A percentile compares a stretch with the other conserved stretches of the same genome.
Conservation (phyloP, 1,140 invertebrate genomes). For the Leptinotarsa defecta region DNA sequence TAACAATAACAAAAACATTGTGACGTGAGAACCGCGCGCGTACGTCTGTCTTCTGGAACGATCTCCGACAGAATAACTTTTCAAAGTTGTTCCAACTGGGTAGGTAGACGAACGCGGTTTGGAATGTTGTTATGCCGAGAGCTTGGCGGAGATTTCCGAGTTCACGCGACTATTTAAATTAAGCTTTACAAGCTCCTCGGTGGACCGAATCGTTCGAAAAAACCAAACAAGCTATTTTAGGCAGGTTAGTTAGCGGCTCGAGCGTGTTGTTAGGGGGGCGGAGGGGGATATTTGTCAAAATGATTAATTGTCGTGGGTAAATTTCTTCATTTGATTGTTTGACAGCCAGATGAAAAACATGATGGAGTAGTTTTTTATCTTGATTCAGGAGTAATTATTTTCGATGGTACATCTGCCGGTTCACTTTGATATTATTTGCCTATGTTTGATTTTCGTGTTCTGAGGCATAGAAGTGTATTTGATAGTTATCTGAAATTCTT, state of each 20-base stretch:
- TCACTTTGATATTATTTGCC: too few species aligned
- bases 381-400: not conserved
- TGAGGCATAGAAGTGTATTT: too few species aligned
- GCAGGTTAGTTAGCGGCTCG: conserved; percentile 15
- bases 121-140: conserved; percentile 43
- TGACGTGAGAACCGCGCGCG: conserved; percentile 23
- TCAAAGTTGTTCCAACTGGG: conserved; percentile 7
- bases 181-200: conserved; percentile 26
- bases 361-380: not conserved
- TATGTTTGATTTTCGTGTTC: too few species aligned
- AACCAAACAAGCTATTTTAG: conserved; percentile 29
- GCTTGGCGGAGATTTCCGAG: conserved; percentile 32
- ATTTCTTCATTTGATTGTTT: conserved; percentile 17
- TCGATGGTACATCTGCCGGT: too few species aligned
- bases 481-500: too few species aligned
- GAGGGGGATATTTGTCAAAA: conserved; percentile 11
- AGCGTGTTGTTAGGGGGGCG: conserved; percentile 12
- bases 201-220: conserved; percentile 25
- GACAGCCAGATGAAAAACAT: not conserved
- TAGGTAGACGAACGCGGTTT: conserved; percentile 35
- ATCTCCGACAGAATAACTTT: conserved; percentile 37
- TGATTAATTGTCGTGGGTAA: conserved; percentile 21
- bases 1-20: conserved; percentile 32
- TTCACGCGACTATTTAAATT: conserved; percentile 38
- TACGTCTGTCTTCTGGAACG: conserved; percentile 20